phyloP scores from a whole-genome alignment of 2,888 invertebrate genomes.

The Agrilus cyanescens region DNA sequence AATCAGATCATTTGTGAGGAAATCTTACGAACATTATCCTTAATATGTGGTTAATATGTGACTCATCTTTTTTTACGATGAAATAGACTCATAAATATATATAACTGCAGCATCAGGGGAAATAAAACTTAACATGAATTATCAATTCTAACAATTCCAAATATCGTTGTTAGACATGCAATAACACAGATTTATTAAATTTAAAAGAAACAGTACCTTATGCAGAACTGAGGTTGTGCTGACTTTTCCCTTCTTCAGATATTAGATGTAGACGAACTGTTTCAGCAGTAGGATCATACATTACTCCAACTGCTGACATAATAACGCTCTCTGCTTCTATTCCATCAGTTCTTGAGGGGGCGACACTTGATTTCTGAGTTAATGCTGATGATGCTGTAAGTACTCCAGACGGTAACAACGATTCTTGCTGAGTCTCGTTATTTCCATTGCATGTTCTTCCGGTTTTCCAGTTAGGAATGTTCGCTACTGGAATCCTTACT shows the following conservation, averaged over 20 bases:
- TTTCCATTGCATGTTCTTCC: constrained; percentile 66
- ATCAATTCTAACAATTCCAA: no score
- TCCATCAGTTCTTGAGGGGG: constrained; percentile 37
- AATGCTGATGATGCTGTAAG: constrained; percentile 44
- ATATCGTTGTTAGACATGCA: no score
- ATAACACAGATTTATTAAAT: no score
- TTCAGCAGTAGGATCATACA: constrained; percentile 34
- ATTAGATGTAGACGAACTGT: constrained; percentile 34
- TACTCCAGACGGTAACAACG: constrained; percentile 35
- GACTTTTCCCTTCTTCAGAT: constrained; percentile 33
- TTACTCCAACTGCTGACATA: constrained; percentile 31
- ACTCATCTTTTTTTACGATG: no score
- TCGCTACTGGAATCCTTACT: constrained; percentile 25
- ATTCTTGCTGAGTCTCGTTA: constrained; percentile 56
- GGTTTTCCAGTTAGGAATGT: constrained; percentile 46
- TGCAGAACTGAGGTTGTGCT: constrained; percentile 15
- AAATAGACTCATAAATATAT: no score
- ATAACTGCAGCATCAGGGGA: no score
- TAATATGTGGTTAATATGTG: no score
- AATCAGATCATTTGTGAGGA: no score
- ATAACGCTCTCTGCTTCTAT: constrained; percentile 47
- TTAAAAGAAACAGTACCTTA: no score
- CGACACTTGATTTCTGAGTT: constrained; percentile 24
- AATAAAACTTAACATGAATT: no score
- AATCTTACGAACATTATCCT: no score